These are phyloP conservation scores for Arctia plantaginis DNA, from an alignment of 2,888 invertebrate species.

Conservation along the genomic window DNA sequence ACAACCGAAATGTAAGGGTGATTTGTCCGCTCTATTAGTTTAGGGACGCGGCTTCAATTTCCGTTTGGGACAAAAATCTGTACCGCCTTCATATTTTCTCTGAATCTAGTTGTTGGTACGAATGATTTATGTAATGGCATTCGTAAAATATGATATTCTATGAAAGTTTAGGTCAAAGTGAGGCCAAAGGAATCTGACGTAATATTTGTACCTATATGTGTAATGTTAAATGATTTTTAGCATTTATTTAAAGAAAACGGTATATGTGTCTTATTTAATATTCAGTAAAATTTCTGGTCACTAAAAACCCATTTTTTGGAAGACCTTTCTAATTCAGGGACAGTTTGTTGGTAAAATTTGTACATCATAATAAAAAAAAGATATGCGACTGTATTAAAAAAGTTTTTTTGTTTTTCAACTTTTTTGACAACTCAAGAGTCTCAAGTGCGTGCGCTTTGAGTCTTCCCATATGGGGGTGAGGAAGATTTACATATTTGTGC, in stretches of 20 bases:
- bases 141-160: slow-evolving; percentile 15
- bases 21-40: slow-evolving; percentile 25
- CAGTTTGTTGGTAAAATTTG: no score
- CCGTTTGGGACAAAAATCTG: slow-evolving; percentile 28
- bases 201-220: not conserved
- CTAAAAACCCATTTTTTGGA: not conserved
- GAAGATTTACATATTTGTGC: no score
- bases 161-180: slow-evolving; percentile 9
- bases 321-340: no score
- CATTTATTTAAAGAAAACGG: not conserved
- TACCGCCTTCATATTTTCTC: slow-evolving; percentile 12
- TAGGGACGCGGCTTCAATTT: slow-evolving; percentile 23
- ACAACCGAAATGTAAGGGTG: slow-evolving; percentile 24
- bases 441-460: no score
- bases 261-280: no score
- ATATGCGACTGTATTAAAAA: no score
- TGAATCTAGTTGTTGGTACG: slow-evolving; percentile 8
- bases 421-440: no score
- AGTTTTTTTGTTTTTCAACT: no score
- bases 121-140: slow-evolving; percentile 24
- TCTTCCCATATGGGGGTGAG: no score
- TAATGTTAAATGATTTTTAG: not conserved
- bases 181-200: not conserved
- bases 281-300: not conserved
- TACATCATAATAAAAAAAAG: no score